Percentiles rank a stretch among this genome's conserved stretches.
phyloP scores from a whole-genome alignment of 92 coral and sea anemone genomes.

The Palythoa caribaeorum region DNA sequence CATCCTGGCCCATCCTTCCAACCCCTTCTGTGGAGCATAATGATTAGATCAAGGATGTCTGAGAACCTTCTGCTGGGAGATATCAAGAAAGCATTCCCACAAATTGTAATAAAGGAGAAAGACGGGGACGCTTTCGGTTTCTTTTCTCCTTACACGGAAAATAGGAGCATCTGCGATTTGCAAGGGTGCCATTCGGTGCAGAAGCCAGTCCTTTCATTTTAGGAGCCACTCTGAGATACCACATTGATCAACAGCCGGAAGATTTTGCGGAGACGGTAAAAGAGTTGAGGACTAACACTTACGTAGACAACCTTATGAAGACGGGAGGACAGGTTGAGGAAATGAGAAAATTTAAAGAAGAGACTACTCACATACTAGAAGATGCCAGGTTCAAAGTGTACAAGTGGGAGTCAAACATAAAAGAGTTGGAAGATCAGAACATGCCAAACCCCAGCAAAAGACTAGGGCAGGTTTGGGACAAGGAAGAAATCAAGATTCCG shows the following conservation, averaged over 20 bases:
- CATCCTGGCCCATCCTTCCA: too few relatives aligned
- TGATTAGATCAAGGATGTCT: too few relatives aligned
- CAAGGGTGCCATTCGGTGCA: constrained; percentile 35
- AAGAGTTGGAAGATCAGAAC: constrained; percentile 45
- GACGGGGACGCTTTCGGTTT: too few relatives aligned
- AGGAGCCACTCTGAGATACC: constrained; percentile 43
- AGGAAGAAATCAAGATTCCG: constrained; percentile 41
- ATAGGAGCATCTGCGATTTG: too few relatives aligned
- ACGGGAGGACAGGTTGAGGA: constrained; percentile 51
- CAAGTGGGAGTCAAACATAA: constrained; percentile 26
- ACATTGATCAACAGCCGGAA: constrained; percentile 25
- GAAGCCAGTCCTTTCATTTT: constrained; percentile 48
- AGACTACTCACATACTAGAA: constrained; percentile 48
- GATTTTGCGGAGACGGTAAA: constrained; percentile 52
- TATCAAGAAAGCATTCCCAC: too few relatives aligned
- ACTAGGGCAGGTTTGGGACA: constrained; percentile 67
- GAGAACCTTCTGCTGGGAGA: too few relatives aligned
- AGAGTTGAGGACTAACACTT: constrained; percentile 59
- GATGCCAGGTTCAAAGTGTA: constrained; percentile 51
- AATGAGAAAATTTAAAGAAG: constrained; percentile 55
- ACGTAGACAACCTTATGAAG: constrained; percentile 72
- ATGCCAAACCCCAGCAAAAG: constrained; percentile 56
- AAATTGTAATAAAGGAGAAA: too few relatives aligned
- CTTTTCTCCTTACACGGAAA: too few relatives aligned
- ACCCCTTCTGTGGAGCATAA: too few relatives aligned